Base-by-base conservation (phyloP, 2,888 invertebrate species). In the Pardosa pseudoannulata region DNA sequence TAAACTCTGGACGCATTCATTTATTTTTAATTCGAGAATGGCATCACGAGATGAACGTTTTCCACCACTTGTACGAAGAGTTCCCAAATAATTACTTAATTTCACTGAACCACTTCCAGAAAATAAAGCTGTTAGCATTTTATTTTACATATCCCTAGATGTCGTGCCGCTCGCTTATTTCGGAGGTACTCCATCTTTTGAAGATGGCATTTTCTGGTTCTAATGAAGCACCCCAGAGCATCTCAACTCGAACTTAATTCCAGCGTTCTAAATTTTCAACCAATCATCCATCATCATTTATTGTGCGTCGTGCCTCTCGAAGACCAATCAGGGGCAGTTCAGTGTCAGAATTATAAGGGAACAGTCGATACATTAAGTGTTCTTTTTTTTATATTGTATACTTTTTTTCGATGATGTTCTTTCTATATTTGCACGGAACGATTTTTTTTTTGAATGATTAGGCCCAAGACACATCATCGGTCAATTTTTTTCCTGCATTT, bases 261-360 rank as follows among this genome's bases (percentile, higher is more conserved):
- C 71, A 76, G 64, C 76, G 82, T 82, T 82, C 82, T 27, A 76
- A 71, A 82, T 82, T n/a, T 82, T 82, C 76, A 65, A 39, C 78
- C 83, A 78, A 78, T 83, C 83, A 83, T 83, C 78, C 72, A 83
- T 83, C 83, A 83, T 83, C 83, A 83, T 83, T 83, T 83, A 83
- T 78, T 83, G 64, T 82, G 71, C 82, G 76, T 82, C 83, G 83
- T 83, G 83, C 83, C 36, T 16, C 82, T 36, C 50, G 70, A 41
- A 64, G 71, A 46, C 82, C 76, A 82, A 82, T 82, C 83, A 73
- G 78, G n/a, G 65, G 56, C 3, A 73, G 64, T 70, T 75, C 71
- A 72, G 76, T 65, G 78, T 71, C 32, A 46, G 83, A 78, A 83
- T 83, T 83, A 83, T 72, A 83, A 83, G 72, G 70, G 82, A 70